Evolutionary conservation across 2,113 vertebrate species (phyloP), one percentile per base, ranked within the genome.

Genomic region (Rhea americana): DNA sequence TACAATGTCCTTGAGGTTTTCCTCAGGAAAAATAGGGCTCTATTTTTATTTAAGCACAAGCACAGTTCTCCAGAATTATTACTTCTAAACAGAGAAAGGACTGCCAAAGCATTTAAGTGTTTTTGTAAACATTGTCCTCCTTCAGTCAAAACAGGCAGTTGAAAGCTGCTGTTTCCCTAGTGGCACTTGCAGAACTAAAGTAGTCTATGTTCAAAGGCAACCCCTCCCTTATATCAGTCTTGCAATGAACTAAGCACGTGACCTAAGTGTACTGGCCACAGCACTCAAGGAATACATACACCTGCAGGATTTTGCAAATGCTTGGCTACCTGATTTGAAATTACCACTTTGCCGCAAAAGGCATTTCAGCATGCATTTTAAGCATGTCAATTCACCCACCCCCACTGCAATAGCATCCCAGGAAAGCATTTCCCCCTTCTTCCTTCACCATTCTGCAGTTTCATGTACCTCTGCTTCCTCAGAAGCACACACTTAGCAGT

Each of bases 1-100:
- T 14, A 85, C 32, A 45, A n/a, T 15, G 78, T 22, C 82, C 87
- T 81, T 80, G 43, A 77, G 35, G 13, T 72, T 66, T 13, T 48
- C 47, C 41, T 32, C 26, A 63, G 37, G 30, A 77, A 84, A 93
- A 87, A 12, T 21, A 50, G 74, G 25, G 85, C 59, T 82, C 76
- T 93, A 53, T 55, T 94, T 93, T 82, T 89, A 84, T 58, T 89
- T 71, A 78, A 90, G 70, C 63, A 81, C 61, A 81, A 88, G 65
- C 30, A 92, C 59, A 66, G 48, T 32, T 35, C 61, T 91, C 43
- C 82, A 96, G 76, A 81, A 91, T 30, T n/a, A 41, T 28, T 25
- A 43, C 63, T 91, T 94, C 76, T 75, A 65, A 87, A 53, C 10
- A 90, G 68, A 89, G 45, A 26, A 77, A 77, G 72, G 50, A 74